These are phyloP conservation scores for Troilus luridus DNA, from an alignment of 2,888 invertebrate genomes.

Conservation along the genomic window DNA sequence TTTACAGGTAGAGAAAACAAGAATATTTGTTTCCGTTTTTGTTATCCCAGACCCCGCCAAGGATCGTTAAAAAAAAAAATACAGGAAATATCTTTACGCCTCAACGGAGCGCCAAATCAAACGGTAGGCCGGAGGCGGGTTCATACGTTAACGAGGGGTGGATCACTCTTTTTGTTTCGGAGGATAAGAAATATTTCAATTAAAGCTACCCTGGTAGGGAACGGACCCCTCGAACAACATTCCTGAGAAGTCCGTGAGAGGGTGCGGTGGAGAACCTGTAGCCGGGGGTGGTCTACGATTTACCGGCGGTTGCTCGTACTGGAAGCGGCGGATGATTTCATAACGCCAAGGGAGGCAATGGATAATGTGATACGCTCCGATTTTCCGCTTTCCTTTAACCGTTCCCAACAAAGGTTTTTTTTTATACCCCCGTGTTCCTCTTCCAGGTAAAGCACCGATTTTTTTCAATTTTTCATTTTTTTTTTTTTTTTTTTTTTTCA, in stretches of 20 bases:
- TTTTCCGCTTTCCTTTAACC: slow-evolving; percentile 34
- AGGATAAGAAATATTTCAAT: slow-evolving; percentile 42
- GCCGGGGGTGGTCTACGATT: background rate
- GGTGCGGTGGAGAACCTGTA: slow-evolving; percentile 35
- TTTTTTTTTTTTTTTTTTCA: background rate
- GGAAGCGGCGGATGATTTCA: background rate
- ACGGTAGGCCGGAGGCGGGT: background rate
- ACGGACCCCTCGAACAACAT: background rate
- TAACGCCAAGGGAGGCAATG: background rate
- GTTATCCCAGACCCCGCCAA: background rate
- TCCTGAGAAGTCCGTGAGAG: background rate
- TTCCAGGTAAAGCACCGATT: background rate
- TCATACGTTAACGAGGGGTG: background rate
- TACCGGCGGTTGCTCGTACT: background rate
- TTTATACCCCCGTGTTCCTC: background rate
- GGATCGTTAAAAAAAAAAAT: too few species aligned
- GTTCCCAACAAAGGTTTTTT: slow-evolving; percentile 34
- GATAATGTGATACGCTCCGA: slow-evolving; percentile 18
- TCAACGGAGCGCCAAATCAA: background rate
- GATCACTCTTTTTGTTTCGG: slow-evolving; percentile 12
- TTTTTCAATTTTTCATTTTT: background rate
- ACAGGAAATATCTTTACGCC: slow-evolving; percentile 15
- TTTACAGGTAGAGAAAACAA: background rate
- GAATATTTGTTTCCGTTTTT: background rate
- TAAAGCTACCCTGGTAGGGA: background rate